Base-by-base conservation (phyloP, 2,113 vertebrate genomes). In the Narcine bancroftii region DNA sequence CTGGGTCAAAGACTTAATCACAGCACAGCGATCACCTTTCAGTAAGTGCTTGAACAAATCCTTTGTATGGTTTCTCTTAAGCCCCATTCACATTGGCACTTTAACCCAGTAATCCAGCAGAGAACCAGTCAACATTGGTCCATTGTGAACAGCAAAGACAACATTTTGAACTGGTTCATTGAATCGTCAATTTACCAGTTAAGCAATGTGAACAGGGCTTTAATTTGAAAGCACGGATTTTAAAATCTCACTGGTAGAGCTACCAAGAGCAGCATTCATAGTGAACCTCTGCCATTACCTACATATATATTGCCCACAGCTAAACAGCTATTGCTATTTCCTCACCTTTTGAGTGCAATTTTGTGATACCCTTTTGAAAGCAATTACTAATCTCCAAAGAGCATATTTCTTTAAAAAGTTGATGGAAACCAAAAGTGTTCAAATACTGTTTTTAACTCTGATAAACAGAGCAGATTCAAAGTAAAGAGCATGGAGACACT, bases 141-240 rank as follows among this genome's bases (percentile, higher is more conserved):
- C n/a, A n/a, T n/a, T n/a, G n/a, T n/a, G n/a, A n/a, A n/a, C n/a
- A n/a, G n/a, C n/a, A n/a, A n/a, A n/a, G n/a, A n/a, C n/a, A n/a
- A n/a, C n/a, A n/a, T n/a, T n/a, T n/a, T n/a, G n/a, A n/a, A n/a
- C n/a, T n/a, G n/a, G n/a, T n/a, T n/a, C n/a, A n/a, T n/a, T n/a
- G n/a, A n/a, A n/a, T n/a, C n/a, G n/a, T n/a, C n/a, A n/a, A n/a
- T n/a, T n/a, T n/a, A n/a, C n/a, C n/a, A n/a, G n/a, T n/a, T n/a
- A n/a, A n/a, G n/a, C n/a, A n/a, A n/a, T n/a, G n/a, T n/a, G n/a
- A n/a, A n/a, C n/a, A n/a, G n/a, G n/a, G n/a, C n/a, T n/a, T n/a
- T n/a, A n/a, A n/a, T n/a, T 60, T 87, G 53, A 81, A 81, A 53
- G 81, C 81, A n/a, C 36, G 4, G n/a, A 15, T 87, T 87, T 87